Base-by-base conservation (phyloP, 2,797 vertebrate genomes). In the Microchirus variegatus region DNA sequence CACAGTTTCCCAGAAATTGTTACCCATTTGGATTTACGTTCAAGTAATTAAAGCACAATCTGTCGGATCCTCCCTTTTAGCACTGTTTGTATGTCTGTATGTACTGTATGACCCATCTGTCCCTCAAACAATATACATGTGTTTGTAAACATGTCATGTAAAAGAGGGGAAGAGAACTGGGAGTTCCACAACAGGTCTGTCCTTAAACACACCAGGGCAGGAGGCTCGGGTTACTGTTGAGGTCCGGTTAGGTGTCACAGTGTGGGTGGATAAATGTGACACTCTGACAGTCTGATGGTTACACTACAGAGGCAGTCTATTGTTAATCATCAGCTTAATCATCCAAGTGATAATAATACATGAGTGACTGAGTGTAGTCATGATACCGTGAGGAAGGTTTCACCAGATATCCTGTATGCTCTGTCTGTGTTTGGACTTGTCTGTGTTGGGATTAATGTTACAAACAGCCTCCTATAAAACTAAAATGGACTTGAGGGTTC, bases 191-290 rank as follows among this genome's bases (percentile, higher is more conserved):
- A 31, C 31, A 1, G 48, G 31, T 36, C 10, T 38, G 49, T 67
- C 48, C 41, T 71, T 82, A 73, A 75, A 74, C 68, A 78, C 73
- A 77, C 50, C 63, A 59, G 42, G 6, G 14, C 14, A 50, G 41
- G 18, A 47, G 60, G 53, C 73, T 79, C 73, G 73, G 56, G 26
- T 78, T 78, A 26, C 61, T 3, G 10, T 43, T 2, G 3, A 44
- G 58, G 54, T n/a, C 14, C 7, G 12, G 40, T 81, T 52, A 38
- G 31, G 61, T 63, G 56, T 68, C 54, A 43, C 40, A 31, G 48
- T 18, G 31, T 31, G 31, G 51, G 53, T 36, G 18, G 12, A 45
- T 47, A 57, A 10, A 43, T 19, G 19, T 17, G 51, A 37, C 15
- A 52, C 42, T 59, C n/a, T n/a, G n/a, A n/a, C 9, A 46, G 19